Conservation (phyloP, 30 jellyfish, hydroid and myxozoan genomes). For the Sanderia malayensis region DNA sequence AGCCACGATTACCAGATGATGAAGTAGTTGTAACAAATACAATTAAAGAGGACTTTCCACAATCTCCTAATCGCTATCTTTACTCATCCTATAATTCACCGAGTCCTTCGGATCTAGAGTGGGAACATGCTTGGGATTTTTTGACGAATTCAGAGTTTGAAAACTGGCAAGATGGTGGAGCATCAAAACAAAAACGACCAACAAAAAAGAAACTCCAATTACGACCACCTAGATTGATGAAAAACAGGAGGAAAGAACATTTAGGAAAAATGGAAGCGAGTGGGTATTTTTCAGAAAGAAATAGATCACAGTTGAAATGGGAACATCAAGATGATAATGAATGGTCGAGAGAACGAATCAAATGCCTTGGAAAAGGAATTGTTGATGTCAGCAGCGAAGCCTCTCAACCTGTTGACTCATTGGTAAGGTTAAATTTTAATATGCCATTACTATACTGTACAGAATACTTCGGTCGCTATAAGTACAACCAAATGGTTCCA, state of each 20-base stretch:
- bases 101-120: slow-evolving; percentile 94
- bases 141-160: slow-evolving; percentile 85
- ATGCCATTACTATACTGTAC: not conserved
- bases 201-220: slow-evolving; percentile 37
- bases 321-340: slow-evolving; percentile 90
- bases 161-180: slow-evolving; percentile 56
- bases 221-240: slow-evolving; percentile 47
- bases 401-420: slow-evolving; percentile 79
- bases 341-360: slow-evolving; percentile 93
- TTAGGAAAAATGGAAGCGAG: slow-evolving; percentile 53
- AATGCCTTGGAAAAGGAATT: slow-evolving; percentile 75
- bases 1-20: slow-evolving; percentile 91
- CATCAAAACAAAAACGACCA: slow-evolving; percentile 45
- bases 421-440: slow-evolving; percentile 44
- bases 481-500: too few relatives aligned
- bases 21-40: slow-evolving; percentile 77
- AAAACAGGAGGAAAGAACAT: slow-evolving; percentile 27
- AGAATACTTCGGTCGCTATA: not conserved
- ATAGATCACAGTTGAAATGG: slow-evolving; percentile 77
- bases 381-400: slow-evolving; percentile 63
- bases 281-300: slow-evolving; percentile 74
- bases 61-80: slow-evolving; percentile 90
- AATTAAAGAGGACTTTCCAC: slow-evolving; percentile 78
- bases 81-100: slow-evolving; percentile 95
- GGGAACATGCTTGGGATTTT: slow-evolving; percentile 99